These are phyloP conservation scores for Baronia brevicornis DNA, from an alignment of 2,888 invertebrate species.

Conservation along the genomic window DNA sequence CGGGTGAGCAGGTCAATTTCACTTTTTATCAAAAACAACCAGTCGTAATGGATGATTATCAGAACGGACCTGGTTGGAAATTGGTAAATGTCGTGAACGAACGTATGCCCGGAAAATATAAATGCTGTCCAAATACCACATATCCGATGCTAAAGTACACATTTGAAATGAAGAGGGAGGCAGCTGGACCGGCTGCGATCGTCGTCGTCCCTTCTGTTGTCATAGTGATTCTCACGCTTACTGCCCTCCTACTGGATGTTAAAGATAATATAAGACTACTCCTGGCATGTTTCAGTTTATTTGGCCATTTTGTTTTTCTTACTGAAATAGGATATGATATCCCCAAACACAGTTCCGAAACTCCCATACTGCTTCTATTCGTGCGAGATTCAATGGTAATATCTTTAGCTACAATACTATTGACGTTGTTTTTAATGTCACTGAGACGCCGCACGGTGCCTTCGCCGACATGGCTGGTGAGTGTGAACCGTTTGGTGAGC, in stretches of 20 bases:
- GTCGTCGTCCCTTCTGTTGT: conserved; percentile 74
- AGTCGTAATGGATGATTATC: conserved; percentile 57
- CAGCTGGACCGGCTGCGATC: conserved; percentile 72
- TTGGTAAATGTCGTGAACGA: conserved; percentile 54
- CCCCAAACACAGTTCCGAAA: conserved; percentile 75
- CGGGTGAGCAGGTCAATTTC: conserved; percentile 78
- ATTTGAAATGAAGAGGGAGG: conserved; percentile 75
- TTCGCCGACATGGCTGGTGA: conserved; percentile 48
- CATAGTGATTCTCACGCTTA: conserved; percentile 73
- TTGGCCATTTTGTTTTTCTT: conserved; percentile 76
- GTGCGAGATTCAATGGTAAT: conserved; percentile 62
- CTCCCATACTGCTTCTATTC: conserved; percentile 72
- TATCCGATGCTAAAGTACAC: conserved; percentile 76
- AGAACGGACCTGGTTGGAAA: conserved; percentile 77
- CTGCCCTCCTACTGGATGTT: conserved; percentile 74
- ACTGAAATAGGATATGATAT: conserved; percentile 76
- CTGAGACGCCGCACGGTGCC: conserved; percentile 38
- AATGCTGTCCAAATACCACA: conserved; percentile 73
- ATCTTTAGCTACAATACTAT: conserved; percentile 44
- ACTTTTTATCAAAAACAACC: conserved; percentile 46
- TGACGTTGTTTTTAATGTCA: conserved; percentile 52
- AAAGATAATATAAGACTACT: conserved; percentile 72
- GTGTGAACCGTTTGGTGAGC: conserved; percentile 39
- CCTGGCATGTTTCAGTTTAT: conserved; percentile 75
- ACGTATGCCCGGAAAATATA: conserved; percentile 65